phyloP scores from a whole-genome alignment of 64 coral and sea anemone genomes.

The Acropora tenuis region DNA sequence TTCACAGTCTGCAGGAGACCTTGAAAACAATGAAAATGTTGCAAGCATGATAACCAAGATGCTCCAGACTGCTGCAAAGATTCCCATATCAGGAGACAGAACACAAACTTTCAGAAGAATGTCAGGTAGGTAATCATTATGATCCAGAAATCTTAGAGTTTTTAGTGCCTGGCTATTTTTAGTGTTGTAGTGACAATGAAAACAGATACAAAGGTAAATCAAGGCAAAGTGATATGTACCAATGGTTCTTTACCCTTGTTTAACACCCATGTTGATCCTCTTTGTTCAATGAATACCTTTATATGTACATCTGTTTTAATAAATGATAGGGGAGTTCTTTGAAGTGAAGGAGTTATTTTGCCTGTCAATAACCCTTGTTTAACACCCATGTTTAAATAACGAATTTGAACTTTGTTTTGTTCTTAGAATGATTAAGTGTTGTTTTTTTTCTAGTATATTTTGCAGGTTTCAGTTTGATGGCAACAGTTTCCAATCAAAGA shows the following conservation, averaged over 20 bases:
- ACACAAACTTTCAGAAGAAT: slow-evolving; percentile 89
- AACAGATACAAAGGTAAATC: not conserved
- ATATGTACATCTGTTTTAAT: no score
- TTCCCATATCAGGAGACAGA: slow-evolving; percentile 88
- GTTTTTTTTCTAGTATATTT: slow-evolving; percentile 67
- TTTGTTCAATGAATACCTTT: no score
- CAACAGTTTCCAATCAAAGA: slow-evolving; percentile 87
- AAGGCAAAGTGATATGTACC: not conserved
- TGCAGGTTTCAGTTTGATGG: slow-evolving; percentile 84
- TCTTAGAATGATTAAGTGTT: no score
- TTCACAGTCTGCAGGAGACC: slow-evolving; percentile 82
- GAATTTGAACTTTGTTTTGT: not conserved
- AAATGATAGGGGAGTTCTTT: no score
- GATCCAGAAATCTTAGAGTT: no score
- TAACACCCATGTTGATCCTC: no score
- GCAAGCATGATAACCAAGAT: slow-evolving; percentile 66
- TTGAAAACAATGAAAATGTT: slow-evolving; percentile 88
- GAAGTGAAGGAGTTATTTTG: no score
- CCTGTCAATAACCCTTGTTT: no score
- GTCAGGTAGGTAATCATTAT: slow-evolving; percentile 39
- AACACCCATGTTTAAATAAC: no score
- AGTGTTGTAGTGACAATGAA: not conserved
- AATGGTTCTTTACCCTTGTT: no score
- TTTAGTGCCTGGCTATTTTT: no score
- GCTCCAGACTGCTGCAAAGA: slow-evolving; percentile 87